Conservation (phyloP, 1,140 invertebrate genomes). For the Mercenaria mercenaria region DNA sequence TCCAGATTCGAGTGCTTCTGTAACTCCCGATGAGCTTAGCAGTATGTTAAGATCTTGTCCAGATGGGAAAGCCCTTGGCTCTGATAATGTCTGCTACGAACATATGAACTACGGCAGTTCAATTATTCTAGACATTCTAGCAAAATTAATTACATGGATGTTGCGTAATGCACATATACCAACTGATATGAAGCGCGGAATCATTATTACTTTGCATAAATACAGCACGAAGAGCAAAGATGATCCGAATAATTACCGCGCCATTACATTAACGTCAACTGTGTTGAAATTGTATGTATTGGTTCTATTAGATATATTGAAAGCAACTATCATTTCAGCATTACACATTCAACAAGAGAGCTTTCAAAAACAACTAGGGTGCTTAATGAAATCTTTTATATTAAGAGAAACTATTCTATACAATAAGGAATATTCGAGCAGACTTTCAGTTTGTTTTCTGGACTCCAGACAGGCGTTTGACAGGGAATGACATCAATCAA, state of each 20-base stretch:
- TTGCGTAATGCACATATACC: neutral
- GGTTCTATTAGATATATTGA: neutral
- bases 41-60: no score
- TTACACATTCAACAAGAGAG: neutral
- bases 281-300: constrained; percentile 10
- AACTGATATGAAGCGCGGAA: neutral
- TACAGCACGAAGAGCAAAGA: constrained; percentile 1
- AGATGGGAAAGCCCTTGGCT: no score
- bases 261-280: constrained; percentile 1
- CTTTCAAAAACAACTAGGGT: neutral
- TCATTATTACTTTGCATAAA: constrained; percentile 35
- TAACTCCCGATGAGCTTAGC: no score
- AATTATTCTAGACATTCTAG: neutral
- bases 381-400: constrained; percentile 1
- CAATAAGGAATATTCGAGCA: neutral
- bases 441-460: neutral
- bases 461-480: neutral
- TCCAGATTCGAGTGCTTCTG: no score
- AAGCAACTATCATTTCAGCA: neutral
- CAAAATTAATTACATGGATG: neutral
- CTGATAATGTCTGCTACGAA: no score
- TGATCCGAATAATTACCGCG: neutral
- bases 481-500: neutral
- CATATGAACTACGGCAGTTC: neutral
- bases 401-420: neutral